A percentile compares a stretch with the other conserved stretches of the same genome.
These are phyloP conservation scores for Danaus plexippus DNA, from an alignment of 1,140 invertebrate species.

Conservation along the genomic window DNA sequence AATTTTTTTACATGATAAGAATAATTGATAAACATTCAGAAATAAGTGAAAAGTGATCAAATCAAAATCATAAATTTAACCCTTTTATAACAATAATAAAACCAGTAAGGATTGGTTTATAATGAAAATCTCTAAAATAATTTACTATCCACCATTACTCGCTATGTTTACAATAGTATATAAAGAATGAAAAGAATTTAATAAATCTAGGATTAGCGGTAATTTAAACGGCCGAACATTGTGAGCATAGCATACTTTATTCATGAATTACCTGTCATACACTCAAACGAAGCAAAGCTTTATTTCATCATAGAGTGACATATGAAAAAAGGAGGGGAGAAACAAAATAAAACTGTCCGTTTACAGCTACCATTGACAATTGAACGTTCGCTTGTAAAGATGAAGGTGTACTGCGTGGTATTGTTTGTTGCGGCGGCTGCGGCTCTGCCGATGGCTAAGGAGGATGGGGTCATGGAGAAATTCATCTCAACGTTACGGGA, in stretches of 20 bases:
- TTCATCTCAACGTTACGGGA: slow-evolving; percentile 53
- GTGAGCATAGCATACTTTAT: slow-evolving; percentile 11
- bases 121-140: too few species aligned
- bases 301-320: slow-evolving; percentile 55
- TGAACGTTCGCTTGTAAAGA: slow-evolving; percentile 49
- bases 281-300: background rate
- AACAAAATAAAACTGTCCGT: slow-evolving; percentile 54
- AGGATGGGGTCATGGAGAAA: slow-evolving; percentile 47
- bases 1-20: too few species aligned
- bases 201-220: too few species aligned
- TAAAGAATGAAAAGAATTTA: too few species aligned
- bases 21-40: too few species aligned
- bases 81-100: too few species aligned
- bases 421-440: slow-evolving; percentile 33
- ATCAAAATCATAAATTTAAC: too few species aligned
- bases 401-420: slow-evolving; percentile 48
- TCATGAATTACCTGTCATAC: too few species aligned
- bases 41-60: too few species aligned
- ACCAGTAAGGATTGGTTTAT: too few species aligned
- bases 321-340: slow-evolving; percentile 51
- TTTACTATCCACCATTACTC: too few species aligned
- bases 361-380: slow-evolving; percentile 49
- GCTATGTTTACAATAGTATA: too few species aligned
- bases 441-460: slow-evolving; percentile 50
- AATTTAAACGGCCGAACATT: slow-evolving; percentile 2